These are phyloP conservation scores for Trypoxylon attenuatum DNA, from an alignment of 2,888 invertebrate species.

Conservation along the genomic window DNA sequence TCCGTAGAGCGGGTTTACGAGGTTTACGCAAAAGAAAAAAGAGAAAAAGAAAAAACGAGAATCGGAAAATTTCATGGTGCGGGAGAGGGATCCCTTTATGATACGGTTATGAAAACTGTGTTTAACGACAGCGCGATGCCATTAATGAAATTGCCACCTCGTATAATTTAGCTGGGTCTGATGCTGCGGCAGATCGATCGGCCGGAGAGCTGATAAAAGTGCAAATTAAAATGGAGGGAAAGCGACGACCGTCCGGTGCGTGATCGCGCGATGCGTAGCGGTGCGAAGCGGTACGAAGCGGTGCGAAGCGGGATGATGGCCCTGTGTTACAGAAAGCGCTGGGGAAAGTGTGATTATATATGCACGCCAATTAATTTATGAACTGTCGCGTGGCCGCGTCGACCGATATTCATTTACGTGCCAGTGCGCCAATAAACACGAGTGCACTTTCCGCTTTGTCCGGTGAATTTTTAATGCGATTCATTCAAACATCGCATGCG, in stretches of 20 bases:
- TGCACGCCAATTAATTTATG: constrained; percentile 37
- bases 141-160: constrained; percentile 29
- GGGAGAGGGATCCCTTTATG: constrained; percentile 20
- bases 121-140: constrained; percentile 2
- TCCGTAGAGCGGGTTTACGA: constrained; percentile 3
- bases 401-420: constrained; percentile 33
- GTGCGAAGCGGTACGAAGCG: neutral
- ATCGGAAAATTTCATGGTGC: constrained; percentile 11
- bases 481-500: no score
- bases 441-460: constrained; percentile 26
- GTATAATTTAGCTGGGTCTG: constrained; percentile 14
- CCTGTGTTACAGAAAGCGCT: constrained; percentile 12
- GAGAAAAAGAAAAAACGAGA: neutral
- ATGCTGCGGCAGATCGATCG: constrained; percentile 26
- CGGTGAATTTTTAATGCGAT: constrained; percentile 31
- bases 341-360: constrained; percentile 31
- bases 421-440: constrained; percentile 26
- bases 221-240: constrained; percentile 30
- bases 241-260: neutral
- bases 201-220: constrained; percentile 26
- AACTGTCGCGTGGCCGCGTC: constrained; percentile 25
- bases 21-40: no score
- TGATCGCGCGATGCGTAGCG: neutral
- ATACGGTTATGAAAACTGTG: constrained; percentile 14
- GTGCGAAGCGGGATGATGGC: constrained; percentile 4